Base-by-base conservation (phyloP, 2,888 invertebrate species). In the Helicoverpa assulta region DNA sequence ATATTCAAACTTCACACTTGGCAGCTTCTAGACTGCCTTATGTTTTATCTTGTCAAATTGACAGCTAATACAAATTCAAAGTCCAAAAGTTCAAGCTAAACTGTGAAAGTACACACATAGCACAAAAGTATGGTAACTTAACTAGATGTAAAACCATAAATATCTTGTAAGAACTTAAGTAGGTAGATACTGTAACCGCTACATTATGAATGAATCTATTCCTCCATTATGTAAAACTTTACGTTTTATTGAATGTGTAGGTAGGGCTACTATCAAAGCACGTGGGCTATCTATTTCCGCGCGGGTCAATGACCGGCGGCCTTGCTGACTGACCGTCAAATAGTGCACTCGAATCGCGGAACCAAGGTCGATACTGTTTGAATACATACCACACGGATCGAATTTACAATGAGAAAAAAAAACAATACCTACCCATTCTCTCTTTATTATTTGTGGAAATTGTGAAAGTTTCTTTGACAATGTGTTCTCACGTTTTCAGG, bases 271-370 rank as follows among this genome's bases (percentile, higher is more conserved):
- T 75, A 80, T 80, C 62, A 76, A 18, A 19, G 76, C 78, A 80
- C 88, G 88, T 86, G 88, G 84, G 83, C 79, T 85, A 82, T 81
- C 86, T 88, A 89, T 88, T 86, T 89, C 85, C 83, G 85, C 58
- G 57, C 67, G 82, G 89, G 88, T 88, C 86, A 79, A 81, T 85
- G 87, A 74, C 83, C 88, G 75, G 66, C 83, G 89, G 83, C 90
- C 87, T 86, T 88, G 88, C 80, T 76, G 81, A 71, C 68, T 71
- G 82, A 64, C 81, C 83, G 83, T 80, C 85, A 84, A 76, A 66
- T 67, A 43, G 55, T 73, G 76, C 73, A 64, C 51, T 68, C 51
- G 55, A 67, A 61, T 66, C 71, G 62, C 16, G 70, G 62, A 52
- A 19, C 59, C 76, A 83, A 82, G 82, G 81, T 71, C 77, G 52